Conservation (phyloP, 1,140 invertebrate species). For the Ceratosolen fusciceps region DNA sequence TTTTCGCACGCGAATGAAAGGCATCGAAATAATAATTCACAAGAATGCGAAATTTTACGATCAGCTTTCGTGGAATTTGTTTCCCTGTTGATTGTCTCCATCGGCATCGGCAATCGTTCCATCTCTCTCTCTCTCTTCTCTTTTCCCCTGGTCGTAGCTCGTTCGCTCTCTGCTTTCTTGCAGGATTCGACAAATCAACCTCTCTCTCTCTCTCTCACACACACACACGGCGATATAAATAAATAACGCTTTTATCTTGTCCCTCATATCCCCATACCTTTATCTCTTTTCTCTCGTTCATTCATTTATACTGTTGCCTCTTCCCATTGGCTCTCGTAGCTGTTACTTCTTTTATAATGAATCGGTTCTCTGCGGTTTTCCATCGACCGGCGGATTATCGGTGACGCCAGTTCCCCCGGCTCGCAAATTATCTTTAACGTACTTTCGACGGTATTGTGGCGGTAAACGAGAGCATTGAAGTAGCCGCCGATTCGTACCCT, state of each 20-base stretch:
- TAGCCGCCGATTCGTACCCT: neutral
- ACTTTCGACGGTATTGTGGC: conserved; percentile 44
- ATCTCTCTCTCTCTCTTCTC: neutral
- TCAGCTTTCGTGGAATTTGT: conserved; percentile 41
- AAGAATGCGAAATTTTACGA: conserved; percentile 21
- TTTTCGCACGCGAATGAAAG: neutral
- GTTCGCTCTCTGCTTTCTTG: neutral
- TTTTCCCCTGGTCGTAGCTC: neutral
- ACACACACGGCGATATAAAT: neutral
- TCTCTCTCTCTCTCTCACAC: neutral
- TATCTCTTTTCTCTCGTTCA: neutral
- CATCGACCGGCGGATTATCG: neutral
- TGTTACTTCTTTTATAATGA: neutral
- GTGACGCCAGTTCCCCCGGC: neutral
- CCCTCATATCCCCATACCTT: neutral
- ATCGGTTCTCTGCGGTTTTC: neutral
- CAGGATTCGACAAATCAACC: no score
- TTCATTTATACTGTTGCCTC: neutral
- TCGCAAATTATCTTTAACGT: conserved; percentile 48
- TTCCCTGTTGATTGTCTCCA: conserved; percentile 36
- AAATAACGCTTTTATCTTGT: conserved; percentile 14
- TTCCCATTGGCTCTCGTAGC: neutral
- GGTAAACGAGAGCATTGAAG: conserved; percentile 33
- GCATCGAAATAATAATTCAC: conserved; percentile 12
- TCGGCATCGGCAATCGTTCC: conserved; percentile 25